phyloP scores from a whole-genome alignment of 2,888 invertebrate genomes.

The Mesorhabditis belari region DNA sequence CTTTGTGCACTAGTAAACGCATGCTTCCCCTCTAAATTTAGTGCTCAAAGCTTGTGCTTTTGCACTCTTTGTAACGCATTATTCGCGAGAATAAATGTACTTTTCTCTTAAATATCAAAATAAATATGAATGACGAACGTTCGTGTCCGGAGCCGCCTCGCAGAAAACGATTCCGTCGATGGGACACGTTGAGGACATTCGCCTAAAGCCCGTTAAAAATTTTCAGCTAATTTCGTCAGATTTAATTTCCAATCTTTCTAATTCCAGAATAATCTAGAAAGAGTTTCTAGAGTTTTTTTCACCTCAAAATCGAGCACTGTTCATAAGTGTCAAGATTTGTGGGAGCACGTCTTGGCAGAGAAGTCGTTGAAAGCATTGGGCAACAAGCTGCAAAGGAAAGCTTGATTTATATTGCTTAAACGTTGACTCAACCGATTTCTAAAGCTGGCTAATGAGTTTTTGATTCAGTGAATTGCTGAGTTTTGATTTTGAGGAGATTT shows the following conservation, averaged over 20 bases:
- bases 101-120: too few relatives aligned
- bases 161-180: constrained; percentile 18
- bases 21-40: too few relatives aligned
- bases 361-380: constrained; percentile 7
- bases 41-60: too few relatives aligned
- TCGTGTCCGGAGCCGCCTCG: constrained; percentile 18
- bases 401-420: too few relatives aligned
- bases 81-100: too few relatives aligned
- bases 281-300: background rate
- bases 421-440: too few relatives aligned
- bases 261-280: background rate
- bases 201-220: background rate
- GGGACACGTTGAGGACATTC: constrained; percentile 24
- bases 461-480: too few relatives aligned
- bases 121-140: too few relatives aligned
- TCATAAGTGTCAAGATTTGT: constrained; percentile 5
- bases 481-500: too few relatives aligned
- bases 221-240: background rate
- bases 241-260: background rate
- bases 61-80: too few relatives aligned
- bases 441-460: too few relatives aligned
- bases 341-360: constrained; percentile 2
- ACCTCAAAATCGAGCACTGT: constrained; percentile 19
- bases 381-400: constrained; percentile 16
- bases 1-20: too few relatives aligned